Evolutionary conservation across 23 tunicate species (phyloP).

Genomic region (Styela clava): DNA sequence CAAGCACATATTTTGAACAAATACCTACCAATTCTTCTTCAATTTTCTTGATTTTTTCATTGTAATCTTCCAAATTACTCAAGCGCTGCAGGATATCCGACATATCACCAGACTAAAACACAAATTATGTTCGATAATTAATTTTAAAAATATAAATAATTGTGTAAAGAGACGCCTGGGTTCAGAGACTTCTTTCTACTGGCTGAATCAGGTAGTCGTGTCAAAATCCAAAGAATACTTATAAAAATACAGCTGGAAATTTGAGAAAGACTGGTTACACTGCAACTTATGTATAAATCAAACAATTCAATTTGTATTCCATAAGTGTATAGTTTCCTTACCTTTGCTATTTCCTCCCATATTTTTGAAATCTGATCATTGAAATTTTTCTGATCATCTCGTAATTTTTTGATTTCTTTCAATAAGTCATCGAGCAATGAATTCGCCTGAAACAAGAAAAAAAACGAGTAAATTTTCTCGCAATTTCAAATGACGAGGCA

Average conservation of each 20-base stretch:
- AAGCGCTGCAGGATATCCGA: slow-evolving; percentile 33
- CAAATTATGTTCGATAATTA: background rate
- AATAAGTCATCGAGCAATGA: slow-evolving; percentile 78
- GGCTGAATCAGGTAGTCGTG: too few species aligned
- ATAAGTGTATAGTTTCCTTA: too few species aligned
- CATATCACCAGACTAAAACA: slow-evolving; percentile 57
- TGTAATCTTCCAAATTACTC: slow-evolving; percentile 46
- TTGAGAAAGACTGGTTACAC: too few species aligned
- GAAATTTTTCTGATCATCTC: slow-evolving; percentile 26
- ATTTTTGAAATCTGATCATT: slow-evolving; percentile 33
- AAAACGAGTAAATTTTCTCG: background rate
- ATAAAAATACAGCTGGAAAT: too few species aligned
- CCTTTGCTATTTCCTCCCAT: background rate
- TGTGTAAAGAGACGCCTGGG: too few species aligned
- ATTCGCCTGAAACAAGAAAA: slow-evolving; percentile 55
- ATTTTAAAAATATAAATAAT: too few species aligned
- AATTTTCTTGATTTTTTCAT: slow-evolving; percentile 27
- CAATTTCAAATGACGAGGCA: too few species aligned
- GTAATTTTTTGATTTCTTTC: slow-evolving; percentile 42
- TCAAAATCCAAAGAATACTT: too few species aligned
- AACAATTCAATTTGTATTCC: too few species aligned
- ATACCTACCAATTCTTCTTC: slow-evolving; percentile 43
- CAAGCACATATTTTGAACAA: too few species aligned
- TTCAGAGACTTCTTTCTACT: too few species aligned
- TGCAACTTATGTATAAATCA: too few species aligned